Evolutionary conservation across 1,140 invertebrate genomes (phyloP), one percentile per base, ranked within the genome.

Genomic region (Asbolus verrucosus): DNA sequence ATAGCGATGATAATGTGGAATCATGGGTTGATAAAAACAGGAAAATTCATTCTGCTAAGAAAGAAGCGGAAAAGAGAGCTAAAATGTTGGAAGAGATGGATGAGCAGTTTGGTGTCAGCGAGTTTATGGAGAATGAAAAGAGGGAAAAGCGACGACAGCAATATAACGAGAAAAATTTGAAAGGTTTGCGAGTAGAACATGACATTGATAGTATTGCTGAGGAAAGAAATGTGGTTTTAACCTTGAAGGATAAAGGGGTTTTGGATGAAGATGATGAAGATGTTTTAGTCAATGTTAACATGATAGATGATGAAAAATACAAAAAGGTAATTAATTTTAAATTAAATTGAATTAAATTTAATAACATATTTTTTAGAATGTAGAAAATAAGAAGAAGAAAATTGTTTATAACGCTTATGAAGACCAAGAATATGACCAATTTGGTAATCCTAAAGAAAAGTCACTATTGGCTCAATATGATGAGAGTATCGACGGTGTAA

Each of bases 51-150:
- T 87, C 92, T 74, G 93, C 97, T 73, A 95, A 92, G 71, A 88
- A 90, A 71, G 90, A 94, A 77, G 97, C 97, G 9, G 91, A 92
- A 43, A 92, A 94, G 81, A 89, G 93, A 79, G 95, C 95, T 82
- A 96, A 96, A 83, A 87, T 94, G 84, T 81, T 98, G 71, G 95
- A 98, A 81, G 95, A 98, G 82, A 87, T 98, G 83, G 97, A 99
- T 85, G 92, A 90, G 79, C 95, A 95, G 78, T 98, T 98, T 88
- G 96, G 96, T 24, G 89, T 98, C 65, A 87, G 89, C 5, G 90
- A 91, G 71, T 83, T 98, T 6, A 86, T 98, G 1, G 90, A 92
- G 71, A 88, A 94, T 73, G 93, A 95, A 78, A 88, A 91, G 66
- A 80, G 84, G 59, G 86, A 85, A 70, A 85, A 87, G 18, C 87